Conservation (phyloP, 2,113 vertebrate genomes). For the Corythoichthys haematopterus region DNA sequence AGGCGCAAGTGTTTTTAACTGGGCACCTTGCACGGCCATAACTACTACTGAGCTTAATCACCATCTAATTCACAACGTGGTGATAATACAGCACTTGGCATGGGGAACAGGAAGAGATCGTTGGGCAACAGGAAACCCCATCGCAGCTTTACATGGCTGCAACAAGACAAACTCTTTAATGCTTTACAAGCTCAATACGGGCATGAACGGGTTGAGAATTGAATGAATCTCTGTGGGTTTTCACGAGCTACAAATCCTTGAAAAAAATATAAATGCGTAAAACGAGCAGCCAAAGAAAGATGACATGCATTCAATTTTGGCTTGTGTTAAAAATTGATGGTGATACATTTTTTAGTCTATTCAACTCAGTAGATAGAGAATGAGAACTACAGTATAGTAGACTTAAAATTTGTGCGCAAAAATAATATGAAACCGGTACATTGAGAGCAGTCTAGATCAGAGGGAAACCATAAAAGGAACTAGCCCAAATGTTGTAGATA, state of each 20-base stretch:
- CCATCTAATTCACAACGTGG: conserved; percentile 68
- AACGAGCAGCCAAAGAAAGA: conserved; percentile 4
- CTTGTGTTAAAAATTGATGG: conserved; percentile 7
- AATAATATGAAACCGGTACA: conserved; percentile 13
- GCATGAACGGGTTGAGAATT: conserved; percentile 10
- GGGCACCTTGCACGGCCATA: conserved; percentile 16
- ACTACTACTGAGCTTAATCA: conserved; percentile 62
- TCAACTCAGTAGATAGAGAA: background rate
- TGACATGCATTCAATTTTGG: conserved; percentile 2
- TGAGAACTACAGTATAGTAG: background rate
- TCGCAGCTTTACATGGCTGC: conserved; percentile 39
- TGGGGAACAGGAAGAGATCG: conserved; percentile 45
- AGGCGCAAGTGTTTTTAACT: conserved; percentile 32
- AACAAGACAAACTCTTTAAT: conserved; percentile 46
- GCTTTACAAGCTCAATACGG: conserved; percentile 56
- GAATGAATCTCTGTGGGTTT: conserved; percentile 7
- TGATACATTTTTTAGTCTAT: background rate
- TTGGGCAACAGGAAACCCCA: conserved; percentile 46
- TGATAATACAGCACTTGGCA: conserved; percentile 64
- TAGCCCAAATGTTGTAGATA: conserved; percentile 35
- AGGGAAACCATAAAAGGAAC: conserved; percentile 35
- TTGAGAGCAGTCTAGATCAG: conserved; percentile 34
- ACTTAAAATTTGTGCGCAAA: conserved; percentile 4
- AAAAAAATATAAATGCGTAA: background rate
- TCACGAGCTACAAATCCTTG: conserved; percentile 12